Evolutionary conservation across 2,888 invertebrate species (phyloP).

Genomic region (Pherbina coryleti): DNA sequence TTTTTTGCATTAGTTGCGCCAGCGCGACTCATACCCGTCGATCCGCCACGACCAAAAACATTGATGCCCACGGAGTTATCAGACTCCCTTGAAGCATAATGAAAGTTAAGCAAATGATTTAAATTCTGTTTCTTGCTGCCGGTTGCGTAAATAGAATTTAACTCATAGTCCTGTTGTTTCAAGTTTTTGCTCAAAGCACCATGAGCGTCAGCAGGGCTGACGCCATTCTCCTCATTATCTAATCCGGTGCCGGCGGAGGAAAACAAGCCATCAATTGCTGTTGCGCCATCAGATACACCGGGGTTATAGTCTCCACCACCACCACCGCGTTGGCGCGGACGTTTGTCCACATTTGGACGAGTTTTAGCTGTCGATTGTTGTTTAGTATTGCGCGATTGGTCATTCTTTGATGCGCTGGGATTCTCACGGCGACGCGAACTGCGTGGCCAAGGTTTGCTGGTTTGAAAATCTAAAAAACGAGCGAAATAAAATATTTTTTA

Average conservation of each 20-base stretch:
- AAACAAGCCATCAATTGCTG: conserved; percentile 55
- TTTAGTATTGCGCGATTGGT: conserved; percentile 74
- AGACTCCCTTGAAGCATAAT: conserved; percentile 78
- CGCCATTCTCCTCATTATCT: conserved; percentile 55
- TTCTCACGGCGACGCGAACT: conserved; percentile 65
- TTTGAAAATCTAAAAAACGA: conserved; percentile 57
- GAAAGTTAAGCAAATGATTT: conserved; percentile 94
- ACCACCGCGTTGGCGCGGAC: conserved; percentile 65
- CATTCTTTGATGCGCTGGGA: conserved; percentile 73
- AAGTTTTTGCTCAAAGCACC: conserved; percentile 48
- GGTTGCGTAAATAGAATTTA: conserved; percentile 85
- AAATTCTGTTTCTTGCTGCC: conserved; percentile 93
- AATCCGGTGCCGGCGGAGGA: conserved; percentile 66
- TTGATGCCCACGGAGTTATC: conserved; percentile 56
- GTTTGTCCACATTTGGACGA: conserved; percentile 77
- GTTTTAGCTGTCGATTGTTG: conserved; percentile 65
- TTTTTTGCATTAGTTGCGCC: conserved; percentile 48
- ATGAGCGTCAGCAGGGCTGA: conserved; percentile 30
- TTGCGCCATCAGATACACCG: conserved; percentile 67
- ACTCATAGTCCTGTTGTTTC: conserved; percentile 71
- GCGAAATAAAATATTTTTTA: background rate
- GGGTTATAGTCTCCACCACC: conserved; percentile 62
- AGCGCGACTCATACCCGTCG: conserved; percentile 40
- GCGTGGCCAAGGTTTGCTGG: conserved; percentile 60
- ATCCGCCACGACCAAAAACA: conserved; percentile 52